Percentiles rank a stretch among this genome's conserved stretches.
These are phyloP conservation scores for Ciconia maguari DNA, from an alignment of 2,113 vertebrate species.

Conservation along the genomic window DNA sequence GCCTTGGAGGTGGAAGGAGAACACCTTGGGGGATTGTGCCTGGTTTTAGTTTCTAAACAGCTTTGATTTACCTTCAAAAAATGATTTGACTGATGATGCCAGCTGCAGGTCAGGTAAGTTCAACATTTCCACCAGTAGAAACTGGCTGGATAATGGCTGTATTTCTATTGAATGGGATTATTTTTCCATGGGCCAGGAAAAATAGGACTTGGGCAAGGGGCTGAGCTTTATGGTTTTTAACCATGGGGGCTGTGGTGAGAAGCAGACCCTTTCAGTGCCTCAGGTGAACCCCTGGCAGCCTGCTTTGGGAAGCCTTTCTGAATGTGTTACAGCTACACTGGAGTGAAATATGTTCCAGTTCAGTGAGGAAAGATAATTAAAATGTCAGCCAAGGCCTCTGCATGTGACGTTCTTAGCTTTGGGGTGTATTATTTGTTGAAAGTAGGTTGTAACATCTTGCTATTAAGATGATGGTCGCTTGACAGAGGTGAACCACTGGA, in stretches of 20 bases:
- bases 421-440: neutral
- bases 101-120: neutral
- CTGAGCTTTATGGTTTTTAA: neutral
- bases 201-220: neutral
- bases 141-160: neutral
- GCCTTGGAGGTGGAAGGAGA: neutral
- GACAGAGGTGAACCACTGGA: neutral
- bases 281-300: rapidly evolving
- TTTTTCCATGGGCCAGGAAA: neutral
- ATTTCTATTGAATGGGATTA: neutral
- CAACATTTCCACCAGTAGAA: neutral
- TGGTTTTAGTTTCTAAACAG: neutral
- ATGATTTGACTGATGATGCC: neutral
- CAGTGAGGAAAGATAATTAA: neutral
- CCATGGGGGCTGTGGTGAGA: neutral
- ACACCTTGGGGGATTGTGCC: rapidly evolving
- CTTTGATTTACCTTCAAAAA: neutral
- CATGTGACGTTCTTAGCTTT: neutral
- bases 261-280: neutral
- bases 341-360: neutral
- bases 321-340: neutral
- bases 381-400: neutral
- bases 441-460: neutral
- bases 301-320: neutral
- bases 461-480: neutral